phyloP scores from a whole-genome alignment of 35 echinoderm and acorn worm species.

The Apostichopus californicus region DNA sequence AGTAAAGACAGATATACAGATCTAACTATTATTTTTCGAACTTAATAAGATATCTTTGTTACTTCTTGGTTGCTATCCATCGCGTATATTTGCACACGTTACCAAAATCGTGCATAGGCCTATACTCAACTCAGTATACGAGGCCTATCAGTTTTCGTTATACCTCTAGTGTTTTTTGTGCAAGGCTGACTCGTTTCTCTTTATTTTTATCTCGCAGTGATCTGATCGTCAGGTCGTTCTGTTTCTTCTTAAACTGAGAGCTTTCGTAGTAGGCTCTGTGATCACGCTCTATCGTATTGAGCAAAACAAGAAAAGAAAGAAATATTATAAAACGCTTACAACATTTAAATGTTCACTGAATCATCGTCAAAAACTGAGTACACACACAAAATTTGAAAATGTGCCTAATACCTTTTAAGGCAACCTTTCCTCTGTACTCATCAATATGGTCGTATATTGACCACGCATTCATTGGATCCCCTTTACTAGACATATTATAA shows the following conservation, averaged over 20 bases:
- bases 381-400: no score
- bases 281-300: conserved; percentile 68
- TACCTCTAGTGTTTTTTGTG: conserved; percentile 85
- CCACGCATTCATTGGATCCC: conserved; percentile 73
- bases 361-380: no score
- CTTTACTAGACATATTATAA: conserved; percentile 18
- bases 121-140: no score
- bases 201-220: conserved; percentile 67
- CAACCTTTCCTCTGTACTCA: conserved; percentile 88
- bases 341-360: no score
- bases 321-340: no score
- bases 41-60: no score
- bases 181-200: conserved; percentile 73
- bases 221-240: conserved; percentile 77
- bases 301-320: no score
- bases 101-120: no score
- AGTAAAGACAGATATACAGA: no score
- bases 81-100: no score
- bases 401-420: conserved; percentile 79
- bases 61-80: no score
- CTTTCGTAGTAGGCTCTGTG: conserved; percentile 96
- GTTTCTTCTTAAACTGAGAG: conserved; percentile 77
- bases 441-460: conserved; percentile 98
- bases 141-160: neutral
- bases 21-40: no score